Base-by-base conservation (phyloP, 2,888 invertebrate species). In the Cactoblastis cactorum region DNA sequence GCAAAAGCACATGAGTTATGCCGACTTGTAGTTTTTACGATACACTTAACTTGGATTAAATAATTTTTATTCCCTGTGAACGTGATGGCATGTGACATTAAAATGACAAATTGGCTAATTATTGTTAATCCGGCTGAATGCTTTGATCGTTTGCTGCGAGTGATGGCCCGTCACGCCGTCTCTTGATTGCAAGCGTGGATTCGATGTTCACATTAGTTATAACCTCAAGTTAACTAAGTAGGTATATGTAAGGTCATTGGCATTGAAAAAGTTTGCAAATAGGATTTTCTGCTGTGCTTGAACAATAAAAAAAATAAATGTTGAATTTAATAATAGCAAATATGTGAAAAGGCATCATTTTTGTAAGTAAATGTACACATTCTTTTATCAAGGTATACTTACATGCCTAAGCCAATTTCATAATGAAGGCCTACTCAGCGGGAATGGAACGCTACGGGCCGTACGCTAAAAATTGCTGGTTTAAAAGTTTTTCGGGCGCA, bases 11-110 rank as follows among this genome's bases (percentile, higher is more conserved):
- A 74, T 87, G 79, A 86, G 78, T 83, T 86, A 88, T 88, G 80
- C 82, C 80, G 80, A 77, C 83, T 80, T 81, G 80, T 84, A 85
- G 83, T 85, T 87, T 86, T 88, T 84, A 87, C 81, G 82, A 80
- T 83, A 83, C 71, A 71, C 73, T 77, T 71, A 71, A 72, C 71
- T 73, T 78, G 87, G 87, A 88, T 89, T 87, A 87, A 84, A 80
- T 77, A 75, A 69, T 72, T 77, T 80, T 84, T 79, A 77, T 83
- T 76, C 67, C 71, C 77, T 77, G 62, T 63, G 71, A 74, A 85
- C 88, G 89, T 88, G 89, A 83, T 80, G 89, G 87, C 86, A 87
- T 88, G 87, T 86, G 86, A 87, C 88, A 86, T 88, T 86, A 85
- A 88, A 88, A 88, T 88, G 88, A 89, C 80, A 85, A 87, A 89